A percentile compares a stretch with the other conserved stretches of the same genome.
Conservation (phyloP, 2,797 vertebrate species). For the Iguana delicatissima region DNA sequence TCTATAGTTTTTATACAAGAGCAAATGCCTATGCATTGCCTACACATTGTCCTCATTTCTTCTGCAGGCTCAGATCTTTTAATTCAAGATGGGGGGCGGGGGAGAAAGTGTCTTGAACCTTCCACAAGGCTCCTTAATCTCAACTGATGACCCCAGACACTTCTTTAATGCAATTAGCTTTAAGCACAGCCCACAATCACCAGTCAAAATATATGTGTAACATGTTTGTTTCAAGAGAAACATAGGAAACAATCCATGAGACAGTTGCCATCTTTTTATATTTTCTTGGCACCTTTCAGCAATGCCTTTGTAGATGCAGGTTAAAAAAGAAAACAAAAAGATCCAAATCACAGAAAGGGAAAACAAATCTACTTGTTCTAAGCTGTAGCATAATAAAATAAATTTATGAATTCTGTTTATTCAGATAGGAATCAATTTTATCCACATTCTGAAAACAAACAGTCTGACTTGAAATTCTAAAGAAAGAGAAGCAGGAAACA, state of each 20-base stretch:
- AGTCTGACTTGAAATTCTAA: background rate
- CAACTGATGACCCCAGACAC: background rate
- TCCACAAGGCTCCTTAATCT: constrained; percentile 1
- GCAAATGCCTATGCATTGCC: too few species aligned
- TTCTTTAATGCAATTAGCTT: constrained; percentile 28
- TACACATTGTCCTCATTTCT: background rate
- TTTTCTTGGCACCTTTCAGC: background rate
- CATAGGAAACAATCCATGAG: background rate
- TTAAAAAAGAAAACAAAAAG: background rate
- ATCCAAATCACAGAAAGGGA: background rate
- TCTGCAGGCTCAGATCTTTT: background rate
- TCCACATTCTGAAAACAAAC: constrained; percentile 15
- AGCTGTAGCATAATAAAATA: background rate
- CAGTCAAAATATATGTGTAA: background rate
- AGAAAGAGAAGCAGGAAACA: constrained; percentile 39
- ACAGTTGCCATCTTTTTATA: background rate
- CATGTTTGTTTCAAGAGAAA: background rate
- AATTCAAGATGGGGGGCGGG: background rate
- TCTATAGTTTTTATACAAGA: background rate
- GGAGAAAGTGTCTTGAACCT: background rate
- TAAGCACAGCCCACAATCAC: background rate
- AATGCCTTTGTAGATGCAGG: background rate
- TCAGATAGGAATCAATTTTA: background rate
- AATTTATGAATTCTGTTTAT: background rate
- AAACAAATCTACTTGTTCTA: background rate